Base-by-base conservation (phyloP, 2,888 invertebrate species). In the Drosophila kokeensis region DNA sequence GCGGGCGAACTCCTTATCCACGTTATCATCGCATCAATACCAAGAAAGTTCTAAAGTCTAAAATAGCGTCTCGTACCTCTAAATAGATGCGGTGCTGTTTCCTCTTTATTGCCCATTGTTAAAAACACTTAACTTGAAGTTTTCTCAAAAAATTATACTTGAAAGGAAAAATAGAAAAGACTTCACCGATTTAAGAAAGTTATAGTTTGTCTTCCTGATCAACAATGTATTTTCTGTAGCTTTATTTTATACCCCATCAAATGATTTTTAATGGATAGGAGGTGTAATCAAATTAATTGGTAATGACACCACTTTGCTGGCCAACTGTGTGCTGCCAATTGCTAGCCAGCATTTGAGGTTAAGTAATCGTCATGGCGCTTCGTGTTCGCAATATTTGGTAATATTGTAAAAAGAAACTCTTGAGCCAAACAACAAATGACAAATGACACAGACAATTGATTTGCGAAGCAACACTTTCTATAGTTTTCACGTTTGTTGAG, bases 391-490 rank as follows among this genome's bases (percentile, higher is more conserved):
- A 48, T 61, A 54, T 82, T 79, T 76, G 68, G 81, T 81, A 82
- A 82, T 69, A 76, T 66, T 67, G 70, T 76, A 82, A 81, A 82
- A 72, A 54, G 69, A 78, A 80, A 60, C 59, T 60, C 27, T 63
- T 48, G 34, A 34, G 55, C 53, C 64, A 66, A 54, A 55, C 42
- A 21, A 42, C 21, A 42, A 42, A 11, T 53, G 74, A 68, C 69
- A 69, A 81, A 65, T 53, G 74, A 66, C n/a, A 64, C 59, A 64
- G 65, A 73, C 69, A 61, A 64, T 63, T 48, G 63, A 55, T 63
- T 59, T 55, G 24, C 32, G 7, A 48, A 32, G 21, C 32, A 34
- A 32, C 48, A 49, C 45, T 63, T 49, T n/a, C n/a, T 38, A 24
- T 18, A 45, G 15, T 45, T 15, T 45, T 45, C 45, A 2, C 21